Conservation (phyloP, 1,140 invertebrate species). For the Helicorthomorpha holstii region DNA sequence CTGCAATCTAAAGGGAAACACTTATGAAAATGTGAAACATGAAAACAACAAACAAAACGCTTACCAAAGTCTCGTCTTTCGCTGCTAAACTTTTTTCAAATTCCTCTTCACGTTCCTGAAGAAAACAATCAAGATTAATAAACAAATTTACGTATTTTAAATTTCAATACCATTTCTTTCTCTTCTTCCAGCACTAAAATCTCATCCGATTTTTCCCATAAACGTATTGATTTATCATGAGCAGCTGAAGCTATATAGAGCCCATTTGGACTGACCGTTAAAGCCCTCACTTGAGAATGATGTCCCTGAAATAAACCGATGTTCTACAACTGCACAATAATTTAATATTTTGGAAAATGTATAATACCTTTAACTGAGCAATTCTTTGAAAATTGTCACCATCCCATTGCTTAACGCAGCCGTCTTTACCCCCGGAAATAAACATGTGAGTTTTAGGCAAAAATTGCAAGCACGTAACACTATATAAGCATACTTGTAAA, state of each 20-base stretch:
- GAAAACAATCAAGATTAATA: background rate
- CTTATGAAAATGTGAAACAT: background rate
- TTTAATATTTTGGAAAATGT: background rate
- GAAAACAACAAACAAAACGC: conserved; percentile 27
- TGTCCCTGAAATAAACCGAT: conserved; percentile 41
- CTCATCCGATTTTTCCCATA: conserved; percentile 77
- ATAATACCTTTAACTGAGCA: conserved; percentile 57
- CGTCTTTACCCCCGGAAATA: conserved; percentile 85
- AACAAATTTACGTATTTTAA: conserved; percentile 5
- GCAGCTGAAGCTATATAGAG: conserved; percentile 63
- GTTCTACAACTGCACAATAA: background rate
- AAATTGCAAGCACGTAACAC: conserved; percentile 73
- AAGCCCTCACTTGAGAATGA: conserved; percentile 51
- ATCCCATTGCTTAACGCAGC: conserved; percentile 92
- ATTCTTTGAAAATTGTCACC: conserved; percentile 84
- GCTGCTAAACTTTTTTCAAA: conserved; percentile 37
- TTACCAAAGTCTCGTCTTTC: conserved; percentile 36
- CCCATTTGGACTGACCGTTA: conserved; percentile 66
- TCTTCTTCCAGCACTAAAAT: conserved; percentile 81
- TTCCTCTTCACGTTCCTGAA: conserved; percentile 47
- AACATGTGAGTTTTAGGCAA: conserved; percentile 82
- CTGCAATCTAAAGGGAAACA: conserved; percentile 22
- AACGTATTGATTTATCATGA: conserved; percentile 67
- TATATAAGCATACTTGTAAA: conserved; percentile 22
- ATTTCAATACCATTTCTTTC: conserved; percentile 55